phyloP scores from a whole-genome alignment of 1,140 invertebrate genomes.

The Dufourea novaeangliae region DNA sequence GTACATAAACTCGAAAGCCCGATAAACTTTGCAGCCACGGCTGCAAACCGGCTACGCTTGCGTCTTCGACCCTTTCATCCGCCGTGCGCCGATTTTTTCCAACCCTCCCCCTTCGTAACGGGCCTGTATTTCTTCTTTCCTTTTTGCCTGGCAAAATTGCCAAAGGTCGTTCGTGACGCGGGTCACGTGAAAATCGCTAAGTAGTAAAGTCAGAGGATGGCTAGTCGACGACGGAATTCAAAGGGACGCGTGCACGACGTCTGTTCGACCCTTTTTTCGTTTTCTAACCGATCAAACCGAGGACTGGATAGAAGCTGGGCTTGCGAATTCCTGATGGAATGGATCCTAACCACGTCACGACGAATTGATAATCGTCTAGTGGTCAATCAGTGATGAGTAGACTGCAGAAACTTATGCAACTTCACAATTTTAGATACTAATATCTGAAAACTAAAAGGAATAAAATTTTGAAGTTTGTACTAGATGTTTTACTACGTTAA shows the following conservation, averaged over 20 bases:
- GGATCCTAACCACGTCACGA: too few species aligned
- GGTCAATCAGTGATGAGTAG: too few species aligned
- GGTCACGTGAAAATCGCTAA: constrained; percentile 64
- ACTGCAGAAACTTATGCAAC: too few species aligned
- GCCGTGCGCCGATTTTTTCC: constrained; percentile 34
- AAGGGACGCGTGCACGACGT: constrained; percentile 3
- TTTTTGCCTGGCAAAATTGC: constrained; percentile 31
- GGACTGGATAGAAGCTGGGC: too few species aligned
- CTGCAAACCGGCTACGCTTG: constrained; percentile 36
- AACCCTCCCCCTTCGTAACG: background rate
- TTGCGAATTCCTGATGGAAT: too few species aligned
- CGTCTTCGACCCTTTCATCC: constrained; percentile 11
- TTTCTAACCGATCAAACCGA: background rate
- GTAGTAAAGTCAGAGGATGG: constrained; percentile 40
- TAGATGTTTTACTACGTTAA: too few species aligned
- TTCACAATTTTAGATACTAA: too few species aligned
- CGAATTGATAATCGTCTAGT: too few species aligned
- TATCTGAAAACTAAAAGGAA: too few species aligned
- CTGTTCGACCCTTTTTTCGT: background rate
- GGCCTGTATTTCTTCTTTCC: constrained; percentile 6
- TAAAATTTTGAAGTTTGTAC: too few species aligned
- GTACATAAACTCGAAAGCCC: constrained; percentile 53
- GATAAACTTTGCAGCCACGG: constrained; percentile 55
- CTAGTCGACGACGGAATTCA: constrained; percentile 19
- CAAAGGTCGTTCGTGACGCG: constrained; percentile 37